Evolutionary conservation across 2,888 invertebrate species (phyloP), one percentile per base, ranked within the genome.

Genomic region (Blastobasis adustella): DNA sequence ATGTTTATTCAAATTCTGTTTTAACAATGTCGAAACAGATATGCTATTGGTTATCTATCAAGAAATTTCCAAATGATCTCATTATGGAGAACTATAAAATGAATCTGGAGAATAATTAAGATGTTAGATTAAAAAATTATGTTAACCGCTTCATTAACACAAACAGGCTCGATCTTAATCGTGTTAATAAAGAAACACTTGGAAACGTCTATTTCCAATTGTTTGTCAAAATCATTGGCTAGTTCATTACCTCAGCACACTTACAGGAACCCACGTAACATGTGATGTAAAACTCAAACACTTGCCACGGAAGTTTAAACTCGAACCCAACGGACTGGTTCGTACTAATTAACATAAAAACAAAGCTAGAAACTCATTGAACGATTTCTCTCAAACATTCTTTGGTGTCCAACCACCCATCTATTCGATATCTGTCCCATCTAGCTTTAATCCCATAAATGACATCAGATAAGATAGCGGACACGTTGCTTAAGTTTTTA

Each of bases 381-480:
- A 80, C 69, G 79, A 83, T 84, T 82, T 83, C 82, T 83, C 78
- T 69, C 65, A 67, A 76, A 73, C 79, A 79, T 82, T 82, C 82
- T 77, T 76, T 65, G 73, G 65, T 69, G 73, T 71, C 61, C 74
- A 77, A 71, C 79, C 79, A 77, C 75, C 80, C 76, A 80, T 79
- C 75, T 65, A 71, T 72, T 66, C 69, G 73, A 67, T 84, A 82
- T 86, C 83, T 78, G 77, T 72, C 80, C 67, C 79, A 86, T 87
- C 85, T 83, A 75, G 73, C 73, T 69, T 72, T 87, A 84, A 87
- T 85, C 84, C 80, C 73, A 85, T 84, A 85, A 85, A 86, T 79
- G 85, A 86, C 85, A 84, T 83, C 79, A 71, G 81, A 84, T 87
- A 79, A 85, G 82, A 74, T 71, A 69, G 75, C 52, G 78, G 58